These are phyloP conservation scores for Tricholaema leucomelas DNA, from an alignment of 2,113 vertebrate genomes.

Conservation along the genomic window DNA sequence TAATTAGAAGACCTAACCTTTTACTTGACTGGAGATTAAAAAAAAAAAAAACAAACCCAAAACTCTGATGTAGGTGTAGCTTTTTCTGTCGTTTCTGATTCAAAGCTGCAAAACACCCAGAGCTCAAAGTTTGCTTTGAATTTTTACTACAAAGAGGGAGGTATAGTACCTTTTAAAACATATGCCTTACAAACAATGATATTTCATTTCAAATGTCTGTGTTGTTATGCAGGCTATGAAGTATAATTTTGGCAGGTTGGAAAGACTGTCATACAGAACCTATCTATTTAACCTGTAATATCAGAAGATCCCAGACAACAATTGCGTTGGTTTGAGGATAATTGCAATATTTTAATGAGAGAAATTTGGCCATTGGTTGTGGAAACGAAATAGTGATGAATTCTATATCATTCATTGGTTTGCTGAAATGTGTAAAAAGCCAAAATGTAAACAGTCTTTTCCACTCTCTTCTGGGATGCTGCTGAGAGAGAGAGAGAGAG, in stretches of 20 bases:
- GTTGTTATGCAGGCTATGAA: neutral
- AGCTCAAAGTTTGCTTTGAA: neutral
- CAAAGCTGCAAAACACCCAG: neutral
- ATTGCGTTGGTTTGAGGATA: no score
- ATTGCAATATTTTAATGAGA: no score
- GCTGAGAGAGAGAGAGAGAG: no score
- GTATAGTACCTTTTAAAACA: neutral
- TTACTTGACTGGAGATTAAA: neutral
- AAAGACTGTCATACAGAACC: neutral
- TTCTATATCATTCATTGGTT: no score
- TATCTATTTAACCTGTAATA: neutral
- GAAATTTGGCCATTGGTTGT: no score
- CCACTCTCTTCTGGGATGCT: no score
- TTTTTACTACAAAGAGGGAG: neutral
- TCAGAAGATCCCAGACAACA: neutral
- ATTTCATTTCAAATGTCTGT: neutral
- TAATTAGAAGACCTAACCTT: neutral
- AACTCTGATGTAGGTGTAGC: neutral
- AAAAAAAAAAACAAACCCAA: no score
- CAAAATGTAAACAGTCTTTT: no score
- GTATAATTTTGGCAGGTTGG: neutral
- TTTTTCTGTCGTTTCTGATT: neutral
- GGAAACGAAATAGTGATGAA: no score
- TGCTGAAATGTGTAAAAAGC: no score
- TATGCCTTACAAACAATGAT: neutral